phyloP scores from a whole-genome alignment of 2,113 vertebrate genomes.

The Megalops atlanticus region DNA sequence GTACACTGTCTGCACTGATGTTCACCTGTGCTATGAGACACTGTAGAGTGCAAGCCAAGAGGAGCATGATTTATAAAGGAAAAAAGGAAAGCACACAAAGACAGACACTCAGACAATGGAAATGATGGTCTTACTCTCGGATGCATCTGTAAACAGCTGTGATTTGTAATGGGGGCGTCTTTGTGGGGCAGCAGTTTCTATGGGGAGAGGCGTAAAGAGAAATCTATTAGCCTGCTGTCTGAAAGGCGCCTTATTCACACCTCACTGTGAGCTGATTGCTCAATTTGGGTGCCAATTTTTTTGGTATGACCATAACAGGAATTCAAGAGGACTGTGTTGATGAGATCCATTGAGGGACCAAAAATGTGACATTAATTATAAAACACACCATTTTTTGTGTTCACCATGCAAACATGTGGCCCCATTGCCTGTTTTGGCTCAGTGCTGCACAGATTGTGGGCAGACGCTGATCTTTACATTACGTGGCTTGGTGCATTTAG shows the following conservation, averaged over 20 bases:
- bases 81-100: slow-evolving; percentile 25
- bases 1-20: no score
- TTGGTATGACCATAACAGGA: neutral
- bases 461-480: neutral
- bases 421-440: neutral
- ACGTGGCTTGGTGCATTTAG: neutral
- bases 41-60: slow-evolving; percentile 53
- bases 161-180: slow-evolving; percentile 74
- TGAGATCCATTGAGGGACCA: no score
- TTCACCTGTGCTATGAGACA: slow-evolving; percentile 24
- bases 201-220: slow-evolving; percentile 72
- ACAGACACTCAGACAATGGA: slow-evolving; percentile 65
- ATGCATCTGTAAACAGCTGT: slow-evolving; percentile 75
- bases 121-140: slow-evolving; percentile 74
- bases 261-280: slow-evolving; percentile 2
- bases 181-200: slow-evolving; percentile 73
- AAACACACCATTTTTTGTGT: neutral
- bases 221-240: slow-evolving; percentile 65
- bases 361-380: neutral
- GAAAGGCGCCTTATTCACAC: slow-evolving; percentile 39
- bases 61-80: slow-evolving; percentile 57
- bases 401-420: neutral
- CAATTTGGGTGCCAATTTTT: neutral
- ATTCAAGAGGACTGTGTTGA: no score
- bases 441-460: neutral